These are phyloP conservation scores for Botia almorhae DNA, from an alignment of 2,797 vertebrate species.

Conservation along the genomic window DNA sequence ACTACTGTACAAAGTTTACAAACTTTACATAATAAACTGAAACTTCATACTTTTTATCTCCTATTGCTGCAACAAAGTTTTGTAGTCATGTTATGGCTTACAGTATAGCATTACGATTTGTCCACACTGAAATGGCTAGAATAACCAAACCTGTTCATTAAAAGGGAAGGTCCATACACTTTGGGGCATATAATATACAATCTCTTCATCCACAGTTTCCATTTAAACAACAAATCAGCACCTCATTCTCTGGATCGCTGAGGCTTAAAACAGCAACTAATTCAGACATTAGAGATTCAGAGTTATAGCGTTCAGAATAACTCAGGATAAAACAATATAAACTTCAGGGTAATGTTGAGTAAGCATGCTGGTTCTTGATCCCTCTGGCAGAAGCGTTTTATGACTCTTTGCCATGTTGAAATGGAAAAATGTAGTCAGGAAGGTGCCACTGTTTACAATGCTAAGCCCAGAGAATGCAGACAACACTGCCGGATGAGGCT, in stretches of 20 bases:
- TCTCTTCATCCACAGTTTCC: neutral
- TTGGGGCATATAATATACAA: neutral
- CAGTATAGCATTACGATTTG: neutral
- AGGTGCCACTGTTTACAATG: slow-evolving; percentile 53
- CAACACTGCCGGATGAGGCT: slow-evolving; percentile 34
- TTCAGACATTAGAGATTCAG: neutral
- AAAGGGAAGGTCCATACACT: neutral
- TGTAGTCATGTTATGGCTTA: neutral
- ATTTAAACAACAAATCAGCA: neutral
- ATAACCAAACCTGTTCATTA: neutral
- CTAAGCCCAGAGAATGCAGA: slow-evolving; percentile 54
- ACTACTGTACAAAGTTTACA: neutral
- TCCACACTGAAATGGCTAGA: neutral
- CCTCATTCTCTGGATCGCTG: neutral
- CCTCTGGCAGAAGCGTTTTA: neutral
- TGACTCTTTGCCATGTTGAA: slow-evolving; percentile 32
- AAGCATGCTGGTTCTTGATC: slow-evolving; percentile 1
- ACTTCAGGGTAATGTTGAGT: neutral
- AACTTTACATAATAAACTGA: neutral
- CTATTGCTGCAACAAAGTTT: neutral
- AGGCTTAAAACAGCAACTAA: neutral
- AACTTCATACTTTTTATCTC: neutral
- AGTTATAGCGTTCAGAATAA: neutral
- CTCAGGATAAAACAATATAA: slow-evolving; percentile 19
- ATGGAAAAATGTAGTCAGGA: slow-evolving; percentile 54